phyloP scores from a whole-genome alignment of 2,797 vertebrate genomes.

The Chaetophractus vellerosus region DNA sequence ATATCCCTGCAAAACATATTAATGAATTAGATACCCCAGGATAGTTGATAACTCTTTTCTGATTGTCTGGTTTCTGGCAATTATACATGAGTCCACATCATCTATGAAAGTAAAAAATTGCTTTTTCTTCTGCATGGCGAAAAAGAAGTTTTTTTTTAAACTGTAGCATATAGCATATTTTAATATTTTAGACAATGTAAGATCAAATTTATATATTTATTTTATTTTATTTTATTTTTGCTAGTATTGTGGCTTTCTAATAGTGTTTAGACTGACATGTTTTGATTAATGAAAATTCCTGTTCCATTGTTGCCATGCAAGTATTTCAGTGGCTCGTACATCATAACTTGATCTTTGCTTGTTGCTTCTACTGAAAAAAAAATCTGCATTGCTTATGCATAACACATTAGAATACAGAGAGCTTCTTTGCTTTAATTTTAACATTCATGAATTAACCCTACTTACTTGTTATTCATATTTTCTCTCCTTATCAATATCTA shows the following conservation, averaged over 20 bases:
- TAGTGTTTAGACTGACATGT: not conserved
- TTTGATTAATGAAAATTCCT: constrained; percentile 26
- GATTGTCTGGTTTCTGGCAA: not conserved
- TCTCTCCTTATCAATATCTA: not conserved
- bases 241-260: not conserved
- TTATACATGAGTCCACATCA: not conserved
- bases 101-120: not conserved
- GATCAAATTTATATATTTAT: not conserved
- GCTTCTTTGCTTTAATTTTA: not conserved
- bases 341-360: not conserved
- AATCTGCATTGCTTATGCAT: not conserved
- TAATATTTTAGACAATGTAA: not conserved
- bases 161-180: not conserved
- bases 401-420: not conserved
- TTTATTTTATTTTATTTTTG: constrained; percentile 6
- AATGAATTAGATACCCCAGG: rapidly evolving
- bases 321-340: not conserved
- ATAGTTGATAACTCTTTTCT: not conserved
- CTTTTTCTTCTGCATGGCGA: not conserved
- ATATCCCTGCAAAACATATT: not conserved
- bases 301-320: not conserved
- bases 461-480: not conserved
- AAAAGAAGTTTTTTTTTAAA: not conserved
- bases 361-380: not conserved
- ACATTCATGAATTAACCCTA: not conserved